Evolutionary conservation across 2,113 vertebrate genomes (phyloP), one percentile per base, ranked within the genome.

Genomic region (Cricetomys ansorgei): DNA sequence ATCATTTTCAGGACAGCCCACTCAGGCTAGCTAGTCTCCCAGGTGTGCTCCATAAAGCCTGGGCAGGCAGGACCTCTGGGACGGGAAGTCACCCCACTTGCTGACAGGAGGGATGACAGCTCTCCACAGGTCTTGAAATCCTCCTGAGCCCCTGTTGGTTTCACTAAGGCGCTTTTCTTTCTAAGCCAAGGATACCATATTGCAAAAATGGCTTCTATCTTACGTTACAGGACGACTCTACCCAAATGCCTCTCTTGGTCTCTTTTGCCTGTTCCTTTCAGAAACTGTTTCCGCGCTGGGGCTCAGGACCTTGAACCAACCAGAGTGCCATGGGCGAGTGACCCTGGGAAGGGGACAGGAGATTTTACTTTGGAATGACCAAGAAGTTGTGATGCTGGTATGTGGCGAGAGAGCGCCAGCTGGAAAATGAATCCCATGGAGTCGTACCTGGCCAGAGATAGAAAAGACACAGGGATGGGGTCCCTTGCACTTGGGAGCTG

Each of bases 111-210:
- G 15, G 27, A 40, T 16, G 55, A n/a, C 1, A 1, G 16, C 23
- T 55, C 29, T 11, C 31, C 43, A 4, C 0, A 4, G 72, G n/a
- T 2, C 15, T 27, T 45, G 12, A 16, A 5, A 0, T 3, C 15
- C 53, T 17, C 5, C 43, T 7, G 0, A 34, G 17, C 1, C 62
- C 5, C 5, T 12, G 29, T 50, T 0, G 2, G 37, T n/a, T 29
- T 6, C 12, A 53, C 50, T 40, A 29, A 83, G 40, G 37, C 0
- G 5, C 25, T 67, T 50, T 2, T 40, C 45, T 64, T 45, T 6
- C 16, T n/a, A 76, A 69, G 37, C 2, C 53, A 84, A 62, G 29
- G 80, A 87, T 0, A 1, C 1, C 45, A 67, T 8, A 37, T 19
- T 3, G 40, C 27, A 29, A 40, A 25, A 1, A 1, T 15, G 21